phyloP scores from a whole-genome alignment of 2,888 invertebrate species.

The Sarcophaga rosellei region DNA sequence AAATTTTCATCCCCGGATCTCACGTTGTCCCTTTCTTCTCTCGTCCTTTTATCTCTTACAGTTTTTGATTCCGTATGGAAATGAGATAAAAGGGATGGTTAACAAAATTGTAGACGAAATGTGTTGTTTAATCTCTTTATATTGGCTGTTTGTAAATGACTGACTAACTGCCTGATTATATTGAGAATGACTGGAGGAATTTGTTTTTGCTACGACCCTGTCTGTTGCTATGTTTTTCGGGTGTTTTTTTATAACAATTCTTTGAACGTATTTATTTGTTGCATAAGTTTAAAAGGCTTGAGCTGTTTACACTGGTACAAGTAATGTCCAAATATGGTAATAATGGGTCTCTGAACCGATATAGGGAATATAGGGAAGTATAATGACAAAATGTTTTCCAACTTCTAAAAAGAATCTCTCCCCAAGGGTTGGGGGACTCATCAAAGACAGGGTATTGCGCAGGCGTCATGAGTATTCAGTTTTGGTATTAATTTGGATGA shows the following conservation, averaged over 20 bases:
- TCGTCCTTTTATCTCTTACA: neutral
- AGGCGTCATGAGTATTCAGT: no score
- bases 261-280: constrained; percentile 46
- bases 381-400: neutral
- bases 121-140: constrained; percentile 25
- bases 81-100: constrained; percentile 34
- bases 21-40: constrained; percentile 1
- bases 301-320: neutral
- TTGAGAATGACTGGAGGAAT: constrained; percentile 17
- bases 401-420: no score
- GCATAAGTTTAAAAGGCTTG: constrained; percentile 30
- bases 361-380: neutral
- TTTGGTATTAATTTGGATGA: no score
- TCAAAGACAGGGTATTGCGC: no score
- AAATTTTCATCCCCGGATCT: constrained; percentile 3
- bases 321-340: no score
- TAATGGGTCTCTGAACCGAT: no score
- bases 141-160: constrained; percentile 25
- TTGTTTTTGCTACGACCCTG: neutral
- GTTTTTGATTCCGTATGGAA: constrained; percentile 50
- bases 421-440: no score
- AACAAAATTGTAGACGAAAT: neutral
- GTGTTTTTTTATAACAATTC: constrained; percentile 1
- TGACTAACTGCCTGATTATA: neutral
- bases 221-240: neutral